These are phyloP conservation scores for Silurus aristotelis DNA, from an alignment of 2,797 vertebrate genomes.

Conservation along the genomic window DNA sequence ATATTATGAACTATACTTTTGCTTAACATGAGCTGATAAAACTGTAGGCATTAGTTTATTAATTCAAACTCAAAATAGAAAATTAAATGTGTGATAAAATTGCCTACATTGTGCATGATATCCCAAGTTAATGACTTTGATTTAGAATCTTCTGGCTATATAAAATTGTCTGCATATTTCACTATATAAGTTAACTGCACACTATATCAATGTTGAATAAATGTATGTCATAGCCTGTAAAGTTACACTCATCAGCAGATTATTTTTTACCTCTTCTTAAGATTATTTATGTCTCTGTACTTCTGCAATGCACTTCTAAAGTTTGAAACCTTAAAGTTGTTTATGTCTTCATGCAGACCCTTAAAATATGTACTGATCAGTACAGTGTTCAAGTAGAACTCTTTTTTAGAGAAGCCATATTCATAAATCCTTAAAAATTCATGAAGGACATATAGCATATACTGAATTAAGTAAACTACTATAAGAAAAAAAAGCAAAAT, in stretches of 20 bases:
- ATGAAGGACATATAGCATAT: neutral
- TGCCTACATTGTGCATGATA: neutral
- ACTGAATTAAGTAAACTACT: too few species aligned
- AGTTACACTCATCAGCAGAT: neutral
- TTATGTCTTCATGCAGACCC: neutral
- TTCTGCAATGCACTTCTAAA: neutral
- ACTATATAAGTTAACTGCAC: neutral
- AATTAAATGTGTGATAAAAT: neutral
- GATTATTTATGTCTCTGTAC: neutral
- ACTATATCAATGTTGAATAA: neutral
- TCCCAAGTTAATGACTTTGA: neutral
- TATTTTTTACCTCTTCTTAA: neutral
- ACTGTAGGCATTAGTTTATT: neutral
- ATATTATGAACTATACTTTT: neutral
- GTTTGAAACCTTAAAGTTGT: neutral
- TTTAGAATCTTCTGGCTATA: neutral
- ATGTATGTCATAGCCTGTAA: neutral
- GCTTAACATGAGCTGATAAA: neutral
- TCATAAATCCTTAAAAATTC: neutral
- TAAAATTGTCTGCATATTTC: neutral
- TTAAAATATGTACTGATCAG: neutral
- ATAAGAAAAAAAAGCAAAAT: too few species aligned
- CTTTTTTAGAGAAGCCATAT: neutral
- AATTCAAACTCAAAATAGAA: neutral
- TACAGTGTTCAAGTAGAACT: neutral